phyloP scores from a whole-genome alignment of 2,113 vertebrate genomes.

The Paramisgurnus dabryanus region DNA sequence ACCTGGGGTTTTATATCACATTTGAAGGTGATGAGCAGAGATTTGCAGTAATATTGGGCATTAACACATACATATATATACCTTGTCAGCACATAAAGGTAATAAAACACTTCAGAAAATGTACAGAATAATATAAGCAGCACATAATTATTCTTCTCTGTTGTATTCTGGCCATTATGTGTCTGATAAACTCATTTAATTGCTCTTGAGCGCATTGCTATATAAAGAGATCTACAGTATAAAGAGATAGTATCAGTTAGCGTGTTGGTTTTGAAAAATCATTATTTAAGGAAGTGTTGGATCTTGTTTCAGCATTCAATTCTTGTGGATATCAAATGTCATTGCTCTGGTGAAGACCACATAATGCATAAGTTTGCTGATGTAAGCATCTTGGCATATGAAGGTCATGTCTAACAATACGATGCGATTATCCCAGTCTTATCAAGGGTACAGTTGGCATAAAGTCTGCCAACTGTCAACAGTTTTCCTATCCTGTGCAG shows the following conservation, averaged over 20 bases:
- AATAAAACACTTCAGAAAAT: too few relatives aligned
- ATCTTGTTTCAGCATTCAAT: background rate
- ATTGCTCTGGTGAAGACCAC: background rate
- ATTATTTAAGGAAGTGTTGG: background rate
- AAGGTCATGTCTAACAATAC: slow-evolving; percentile 22
- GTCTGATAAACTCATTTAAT: too few relatives aligned
- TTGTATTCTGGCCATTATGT: too few relatives aligned
- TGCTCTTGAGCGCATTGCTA: too few relatives aligned
- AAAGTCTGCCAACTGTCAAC: slow-evolving; percentile 46
- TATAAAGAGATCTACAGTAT: too few relatives aligned
- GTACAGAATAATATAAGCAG: too few relatives aligned
- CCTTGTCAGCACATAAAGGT: too few relatives aligned
- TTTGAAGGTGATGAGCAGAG: background rate
- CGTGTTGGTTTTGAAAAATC: too few relatives aligned
- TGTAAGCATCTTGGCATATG: background rate
- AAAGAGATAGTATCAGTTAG: too few relatives aligned
- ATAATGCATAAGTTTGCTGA: background rate
- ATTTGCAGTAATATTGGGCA: background rate
- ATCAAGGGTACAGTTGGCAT: slow-evolving; percentile 6
- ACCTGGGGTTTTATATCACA: background rate
- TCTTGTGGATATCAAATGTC: background rate
- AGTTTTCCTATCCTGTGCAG: slow-evolving; percentile 24
- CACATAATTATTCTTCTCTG: too few relatives aligned
- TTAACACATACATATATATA: background rate
- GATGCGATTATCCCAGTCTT: slow-evolving; percentile 2